These are phyloP conservation scores for Athalia cordata DNA, from an alignment of 2,888 invertebrate genomes.

Conservation along the genomic window DNA sequence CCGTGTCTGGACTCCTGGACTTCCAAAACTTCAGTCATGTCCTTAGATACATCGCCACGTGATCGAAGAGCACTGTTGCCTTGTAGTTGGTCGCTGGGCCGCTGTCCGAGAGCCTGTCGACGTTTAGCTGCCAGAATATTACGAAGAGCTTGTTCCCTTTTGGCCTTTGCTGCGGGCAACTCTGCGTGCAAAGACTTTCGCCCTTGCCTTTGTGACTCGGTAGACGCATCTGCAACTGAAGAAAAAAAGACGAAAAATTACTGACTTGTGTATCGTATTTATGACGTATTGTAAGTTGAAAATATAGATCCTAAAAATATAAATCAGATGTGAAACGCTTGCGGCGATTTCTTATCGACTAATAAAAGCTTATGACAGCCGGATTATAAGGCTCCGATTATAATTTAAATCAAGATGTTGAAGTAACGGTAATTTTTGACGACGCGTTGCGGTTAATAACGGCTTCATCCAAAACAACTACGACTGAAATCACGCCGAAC, in stretches of 20 bases:
- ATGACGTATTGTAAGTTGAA: neutral
- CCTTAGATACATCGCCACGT: slow-evolving; percentile 47
- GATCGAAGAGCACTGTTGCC: slow-evolving; percentile 48
- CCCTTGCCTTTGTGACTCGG: slow-evolving; percentile 60
- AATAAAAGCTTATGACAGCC: slow-evolving; percentile 15
- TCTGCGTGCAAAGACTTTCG: slow-evolving; percentile 62
- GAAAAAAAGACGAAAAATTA: neutral
- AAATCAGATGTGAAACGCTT: neutral
- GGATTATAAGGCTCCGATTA: neutral
- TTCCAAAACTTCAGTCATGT: slow-evolving; percentile 59
- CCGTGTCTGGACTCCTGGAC: slow-evolving; percentile 65
- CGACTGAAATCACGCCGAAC: slow-evolving; percentile 1
- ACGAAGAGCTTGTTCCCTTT: slow-evolving; percentile 65
- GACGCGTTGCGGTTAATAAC: slow-evolving; percentile 24
- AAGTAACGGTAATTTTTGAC: slow-evolving; percentile 37
- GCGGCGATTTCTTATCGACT: neutral
- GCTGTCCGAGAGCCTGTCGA: slow-evolving; percentile 77
- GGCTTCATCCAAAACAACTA: slow-evolving; percentile 30
- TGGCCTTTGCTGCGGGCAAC: slow-evolving; percentile 62
- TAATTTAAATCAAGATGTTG: slow-evolving; percentile 34
- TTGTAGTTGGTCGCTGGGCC: slow-evolving; percentile 63
- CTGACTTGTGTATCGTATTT: neutral
- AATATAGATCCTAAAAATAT: neutral
- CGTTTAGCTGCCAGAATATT: slow-evolving; percentile 78
- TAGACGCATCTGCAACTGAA: slow-evolving; percentile 59